Base-by-base conservation (phyloP, 2,797 vertebrate genomes). In the Eurystomus glaucurus region DNA sequence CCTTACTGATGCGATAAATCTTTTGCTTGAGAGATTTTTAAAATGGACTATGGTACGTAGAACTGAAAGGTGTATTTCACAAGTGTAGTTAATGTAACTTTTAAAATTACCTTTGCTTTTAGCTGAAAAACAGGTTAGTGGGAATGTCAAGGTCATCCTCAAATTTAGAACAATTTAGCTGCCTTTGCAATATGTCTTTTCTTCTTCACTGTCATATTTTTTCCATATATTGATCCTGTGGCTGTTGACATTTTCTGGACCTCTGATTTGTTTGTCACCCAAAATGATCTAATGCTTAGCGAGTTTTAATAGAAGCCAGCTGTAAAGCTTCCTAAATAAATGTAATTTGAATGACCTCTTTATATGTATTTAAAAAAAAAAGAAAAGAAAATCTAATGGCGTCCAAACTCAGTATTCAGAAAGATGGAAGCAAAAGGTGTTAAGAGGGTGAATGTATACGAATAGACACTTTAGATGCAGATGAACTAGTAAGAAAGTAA, bases 81-180 rank as follows among this genome's bases (percentile, higher is more conserved):
- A 33, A 62, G 43, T 55, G 48, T 45, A 31, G 48, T 55, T 58
- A 10, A 29, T 51, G 26, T 61, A 13, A n/a, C 55, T 79, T 71
- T 25, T 1, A 33, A 81, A 90, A 90, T 85, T n/a, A 48, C 48
- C 74, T 93, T 83, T 90, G 35, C 31, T 55, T 90, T 35, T 39
- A 72, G 46, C 20, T 84, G 55, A 35, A 78, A 79, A 95, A 65
- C 82, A 39, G 39, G 62, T 88, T 93, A 92, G 31, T 85, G 43
- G 46, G 25, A 83, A 70, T 37, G 76, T 92, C 88, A 96, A 94
- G 94, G 90, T 95, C 88, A 77, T 88, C 68, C 39, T 86, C 74
- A 74, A 79, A 87, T 91, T 80, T 15, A 72, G 69, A 81, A 26
- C 33, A 55, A 26, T 80, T 68, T 72, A 78, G 9, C 45, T 88